Conservation (phyloP, 2,797 vertebrate genomes). For the Cynopterus sphinx region DNA sequence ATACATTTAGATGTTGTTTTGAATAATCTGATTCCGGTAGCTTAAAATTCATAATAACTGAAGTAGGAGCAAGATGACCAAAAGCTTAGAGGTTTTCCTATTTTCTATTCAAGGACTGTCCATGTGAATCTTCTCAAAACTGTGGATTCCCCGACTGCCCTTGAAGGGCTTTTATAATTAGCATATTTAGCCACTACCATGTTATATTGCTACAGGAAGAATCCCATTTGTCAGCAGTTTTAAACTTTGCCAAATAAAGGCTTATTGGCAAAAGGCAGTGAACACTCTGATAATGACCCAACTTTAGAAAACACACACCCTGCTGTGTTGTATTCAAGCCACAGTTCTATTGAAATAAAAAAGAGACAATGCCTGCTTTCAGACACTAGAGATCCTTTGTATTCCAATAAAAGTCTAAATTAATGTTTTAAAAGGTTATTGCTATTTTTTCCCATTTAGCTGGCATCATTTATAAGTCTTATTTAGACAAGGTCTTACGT, state of each 20-base stretch:
- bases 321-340: slow-evolving; percentile 86
- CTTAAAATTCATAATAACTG: neutral
- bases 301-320: slow-evolving; percentile 88
- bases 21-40: neutral
- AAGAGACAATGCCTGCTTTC: slow-evolving; percentile 87
- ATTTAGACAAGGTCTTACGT: slow-evolving; percentile 82
- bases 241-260: slow-evolving; percentile 90
- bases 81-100: neutral
- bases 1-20: slow-evolving; percentile 35
- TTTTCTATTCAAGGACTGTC: slow-evolving; percentile 14
- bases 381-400: slow-evolving; percentile 86
- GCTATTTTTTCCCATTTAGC: slow-evolving; percentile 87
- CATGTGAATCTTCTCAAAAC: slow-evolving; percentile 63
- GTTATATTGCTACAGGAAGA: slow-evolving; percentile 90
- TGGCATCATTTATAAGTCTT: slow-evolving; percentile 85
- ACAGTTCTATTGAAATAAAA: slow-evolving; percentile 84
- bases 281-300: slow-evolving; percentile 91
- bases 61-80: neutral
- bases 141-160: slow-evolving; percentile 58
- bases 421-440: slow-evolving; percentile 90
- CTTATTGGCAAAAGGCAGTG: slow-evolving; percentile 87
- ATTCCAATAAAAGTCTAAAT: slow-evolving; percentile 87
- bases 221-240: slow-evolving; percentile 96
- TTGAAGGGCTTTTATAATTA: slow-evolving; percentile 84
- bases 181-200: slow-evolving; percentile 84